Evolutionary conservation across 2,797 vertebrate genomes (phyloP).

Genomic region (Poecilia picta): DNA sequence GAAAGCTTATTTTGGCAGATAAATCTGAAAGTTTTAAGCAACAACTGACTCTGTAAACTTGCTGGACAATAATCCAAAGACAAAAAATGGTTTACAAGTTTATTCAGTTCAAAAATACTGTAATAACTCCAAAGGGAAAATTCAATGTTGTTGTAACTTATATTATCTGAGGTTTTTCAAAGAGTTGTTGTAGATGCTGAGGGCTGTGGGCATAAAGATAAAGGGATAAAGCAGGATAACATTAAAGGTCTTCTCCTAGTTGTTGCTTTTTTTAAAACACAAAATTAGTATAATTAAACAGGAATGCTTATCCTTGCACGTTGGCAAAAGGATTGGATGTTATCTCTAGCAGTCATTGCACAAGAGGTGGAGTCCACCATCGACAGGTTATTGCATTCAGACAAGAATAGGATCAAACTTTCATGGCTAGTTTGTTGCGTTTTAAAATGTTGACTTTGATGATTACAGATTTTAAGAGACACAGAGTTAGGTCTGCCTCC

Average conservation of each 20-base stretch:
- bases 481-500: no score
- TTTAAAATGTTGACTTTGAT: slow-evolving; percentile 2
- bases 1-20: not conserved
- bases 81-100: not conserved
- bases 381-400: not conserved
- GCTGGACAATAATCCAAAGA: not conserved
- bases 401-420: not conserved
- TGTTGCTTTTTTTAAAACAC: not conserved
- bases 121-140: not conserved
- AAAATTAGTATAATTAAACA: not conserved
- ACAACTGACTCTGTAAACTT: not conserved
- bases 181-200: not conserved
- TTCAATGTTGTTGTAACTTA: not conserved
- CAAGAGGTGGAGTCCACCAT: not conserved
- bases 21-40: not conserved
- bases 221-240: not conserved
- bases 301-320: not conserved
- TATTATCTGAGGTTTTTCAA: not conserved
- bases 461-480: no score
- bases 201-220: not conserved
- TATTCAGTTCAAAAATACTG: not conserved
- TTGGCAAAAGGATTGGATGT: not conserved
- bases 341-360: not conserved
- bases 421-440: not conserved
- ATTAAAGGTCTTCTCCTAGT: not conserved